Evolutionary conservation across 2,888 invertebrate genomes (phyloP), one percentile per base, ranked within the genome.

Genomic region (Hemicrepidius hirtus): DNA sequence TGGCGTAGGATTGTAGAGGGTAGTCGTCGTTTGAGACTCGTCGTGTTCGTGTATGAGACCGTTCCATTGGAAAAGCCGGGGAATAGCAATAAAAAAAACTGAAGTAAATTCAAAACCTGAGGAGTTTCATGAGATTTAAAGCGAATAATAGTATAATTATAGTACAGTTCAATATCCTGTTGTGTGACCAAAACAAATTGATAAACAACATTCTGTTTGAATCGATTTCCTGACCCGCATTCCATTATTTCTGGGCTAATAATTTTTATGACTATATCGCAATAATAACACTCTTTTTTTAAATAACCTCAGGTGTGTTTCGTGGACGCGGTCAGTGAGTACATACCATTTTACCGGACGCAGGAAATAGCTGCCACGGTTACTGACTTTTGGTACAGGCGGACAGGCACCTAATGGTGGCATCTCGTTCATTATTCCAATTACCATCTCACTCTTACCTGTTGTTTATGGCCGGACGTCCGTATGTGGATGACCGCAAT

Each of bases 391-490:
- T 66, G 64, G 65, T 70, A 53, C 72, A 71, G 69, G 68, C 64
- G 55, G 67, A 63, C 46, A 46, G 73, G 46, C 68, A 57, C 55
- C 67, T 62, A 63, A 69, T 74, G 55, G 60, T 41, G 57, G 62
- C 57, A 75, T 75, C 73, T 77, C 73, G 68, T 73, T 71, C 67
- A 35, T 57, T 57, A 67, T 73, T 59, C 28, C 55, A 68, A 64
- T 69, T 59, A 71, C 69, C 69, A 68, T 71, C 75, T 70, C 73
- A 46, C 75, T 75, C 69, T 67, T 67, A 59, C 67, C 69, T 73
- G 63, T 76, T 78, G 77, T 78, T 76, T 74, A 59, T 41, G 64
- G 73, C 77, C 79, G 79, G 79, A 79, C 76, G 76, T 79, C 79
- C 79, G 76, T 59, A 67, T 73, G 53, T 65, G 71, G 67, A 67